A percentile compares a stretch with the other conserved stretches of the same genome.
These are phyloP conservation scores for Magallana nippona DNA, from an alignment of 2,888 invertebrate genomes.

Conservation along the genomic window DNA sequence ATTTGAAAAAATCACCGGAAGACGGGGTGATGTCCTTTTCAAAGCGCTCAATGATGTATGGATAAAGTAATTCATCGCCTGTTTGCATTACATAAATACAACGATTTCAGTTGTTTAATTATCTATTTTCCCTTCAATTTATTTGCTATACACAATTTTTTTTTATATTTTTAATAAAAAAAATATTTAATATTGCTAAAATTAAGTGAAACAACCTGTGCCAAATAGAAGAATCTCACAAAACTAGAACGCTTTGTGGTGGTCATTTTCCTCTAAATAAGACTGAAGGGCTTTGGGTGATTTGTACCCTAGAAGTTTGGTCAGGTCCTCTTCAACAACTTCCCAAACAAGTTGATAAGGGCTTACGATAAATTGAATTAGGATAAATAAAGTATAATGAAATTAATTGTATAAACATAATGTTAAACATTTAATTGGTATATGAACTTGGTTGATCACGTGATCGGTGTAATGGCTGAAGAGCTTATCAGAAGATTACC, in stretches of 20 bases:
- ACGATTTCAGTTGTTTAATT: background rate
- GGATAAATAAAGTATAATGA: too few relatives aligned
- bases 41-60: background rate
- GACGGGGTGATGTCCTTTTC: background rate
- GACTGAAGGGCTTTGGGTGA: background rate
- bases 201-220: background rate
- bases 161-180: too few relatives aligned
- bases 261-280: background rate
- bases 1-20: background rate
- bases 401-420: too few relatives aligned
- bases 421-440: too few relatives aligned
- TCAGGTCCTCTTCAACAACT: background rate
- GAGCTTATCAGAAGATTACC: too few relatives aligned
- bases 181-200: too few relatives aligned
- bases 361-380: too few relatives aligned
- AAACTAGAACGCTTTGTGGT: background rate
- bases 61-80: background rate
- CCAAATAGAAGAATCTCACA: background rate
- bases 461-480: too few relatives aligned
- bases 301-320: slow-evolving; percentile 7
- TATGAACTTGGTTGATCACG: too few relatives aligned
- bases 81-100: background rate
- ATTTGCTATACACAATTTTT: too few relatives aligned
- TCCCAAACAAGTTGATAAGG: background rate
- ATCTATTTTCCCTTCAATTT: too few relatives aligned